phyloP scores from a whole-genome alignment of 2,113 vertebrate species.

The Aphyosemion australe region DNA sequence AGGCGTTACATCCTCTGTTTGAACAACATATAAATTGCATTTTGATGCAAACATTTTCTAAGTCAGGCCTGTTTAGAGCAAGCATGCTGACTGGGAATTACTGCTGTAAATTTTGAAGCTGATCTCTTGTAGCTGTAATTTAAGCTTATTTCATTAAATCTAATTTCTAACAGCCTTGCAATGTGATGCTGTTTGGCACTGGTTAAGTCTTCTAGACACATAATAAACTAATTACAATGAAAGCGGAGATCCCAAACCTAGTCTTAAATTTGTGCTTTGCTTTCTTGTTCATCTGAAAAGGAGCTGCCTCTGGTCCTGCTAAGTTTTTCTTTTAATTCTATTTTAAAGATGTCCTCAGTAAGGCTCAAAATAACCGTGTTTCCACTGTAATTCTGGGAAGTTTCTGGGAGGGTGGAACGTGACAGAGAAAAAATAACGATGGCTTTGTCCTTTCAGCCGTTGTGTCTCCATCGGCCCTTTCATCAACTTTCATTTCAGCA shows the following conservation, averaged over 20 bases:
- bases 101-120: constrained; percentile 22
- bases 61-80: constrained; percentile 45
- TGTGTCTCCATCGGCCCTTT: no score
- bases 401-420: no score
- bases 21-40: constrained; percentile 39
- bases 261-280: constrained; percentile 18
- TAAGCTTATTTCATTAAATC: constrained; percentile 14
- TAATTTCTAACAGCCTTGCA: constrained; percentile 7
- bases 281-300: no score
- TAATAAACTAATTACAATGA: constrained; percentile 2
- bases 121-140: constrained; percentile 1
- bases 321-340: neutral
- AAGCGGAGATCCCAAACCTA: constrained; percentile 43
- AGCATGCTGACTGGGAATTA: constrained; percentile 30
- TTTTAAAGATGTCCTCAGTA: neutral
- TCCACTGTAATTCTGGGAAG: no score
- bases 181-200: neutral
- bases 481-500: no score
- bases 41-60: constrained; percentile 49
- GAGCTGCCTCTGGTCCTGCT: constrained; percentile 4
- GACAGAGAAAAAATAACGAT: no score
- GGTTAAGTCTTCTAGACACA: neutral
- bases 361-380: no score
- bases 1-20: constrained; percentile 41
- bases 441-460: no score